Conservation (phyloP, 2,113 vertebrate genomes). For the Noturus placidus region DNA sequence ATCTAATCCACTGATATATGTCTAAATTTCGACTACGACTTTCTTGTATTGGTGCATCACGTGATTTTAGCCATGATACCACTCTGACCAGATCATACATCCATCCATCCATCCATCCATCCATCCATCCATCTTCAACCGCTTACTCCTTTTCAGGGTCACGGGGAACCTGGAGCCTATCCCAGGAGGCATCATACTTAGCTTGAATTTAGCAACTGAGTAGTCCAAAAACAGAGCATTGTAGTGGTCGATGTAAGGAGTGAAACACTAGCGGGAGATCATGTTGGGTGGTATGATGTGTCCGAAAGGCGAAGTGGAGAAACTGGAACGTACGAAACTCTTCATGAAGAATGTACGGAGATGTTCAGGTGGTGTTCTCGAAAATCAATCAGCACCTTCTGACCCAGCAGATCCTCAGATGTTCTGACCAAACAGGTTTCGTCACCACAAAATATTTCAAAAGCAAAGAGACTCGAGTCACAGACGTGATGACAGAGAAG, state of each 20-base stretch:
- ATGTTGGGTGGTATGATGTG: background rate
- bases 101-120: no score
- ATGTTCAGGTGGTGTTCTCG: no score
- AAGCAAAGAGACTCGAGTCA: slow-evolving; percentile 32
- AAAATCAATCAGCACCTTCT: background rate
- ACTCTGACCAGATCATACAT: background rate
- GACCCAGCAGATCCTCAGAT: background rate
- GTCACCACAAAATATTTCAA: slow-evolving; percentile 4
- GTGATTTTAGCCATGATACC: no score
- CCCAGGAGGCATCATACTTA: no score
- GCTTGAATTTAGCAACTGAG: background rate
- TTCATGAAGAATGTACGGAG: no score
- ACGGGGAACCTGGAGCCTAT: no score
- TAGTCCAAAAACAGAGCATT: background rate
- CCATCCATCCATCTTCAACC: no score
- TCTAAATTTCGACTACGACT: background rate
- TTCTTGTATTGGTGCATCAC: background rate
- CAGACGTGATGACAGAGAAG: slow-evolving; percentile 29
- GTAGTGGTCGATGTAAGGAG: background rate
- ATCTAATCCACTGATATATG: background rate
- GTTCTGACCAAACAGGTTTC: background rate
- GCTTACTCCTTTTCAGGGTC: no score
- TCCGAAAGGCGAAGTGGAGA: background rate
- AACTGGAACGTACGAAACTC: background rate
- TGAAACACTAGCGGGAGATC: background rate